Evolutionary conservation across 1,140 invertebrate genomes (phyloP).

Genomic region (Macrocentrus cingulum): DNA sequence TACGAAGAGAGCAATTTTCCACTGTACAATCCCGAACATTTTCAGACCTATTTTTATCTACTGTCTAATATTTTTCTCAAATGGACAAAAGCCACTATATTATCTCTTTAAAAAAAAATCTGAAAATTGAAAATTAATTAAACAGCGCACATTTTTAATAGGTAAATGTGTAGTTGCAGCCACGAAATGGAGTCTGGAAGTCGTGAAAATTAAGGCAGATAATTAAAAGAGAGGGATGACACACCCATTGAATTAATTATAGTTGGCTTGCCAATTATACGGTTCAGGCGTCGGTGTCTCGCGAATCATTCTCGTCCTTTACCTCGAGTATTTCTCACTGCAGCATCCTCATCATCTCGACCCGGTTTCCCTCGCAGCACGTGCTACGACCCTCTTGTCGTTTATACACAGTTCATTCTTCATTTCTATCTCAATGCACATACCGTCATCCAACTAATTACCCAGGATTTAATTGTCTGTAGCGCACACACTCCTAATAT

Average conservation of each 20-base stretch:
- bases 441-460: neutral
- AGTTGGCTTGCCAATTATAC: constrained; percentile 17
- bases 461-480: neutral
- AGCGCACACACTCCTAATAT: neutral
- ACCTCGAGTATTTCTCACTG: constrained; percentile 8
- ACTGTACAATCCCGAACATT: no score
- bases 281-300: constrained; percentile 3
- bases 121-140: no score
- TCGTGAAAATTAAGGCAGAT: constrained; percentile 11
- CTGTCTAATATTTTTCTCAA: no score
- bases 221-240: constrained; percentile 17
- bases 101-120: no score
- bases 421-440: neutral
- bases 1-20: no score
- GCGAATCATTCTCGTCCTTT: constrained; percentile 7
- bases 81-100: no score
- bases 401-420: neutral
- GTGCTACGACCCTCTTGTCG: neutral
- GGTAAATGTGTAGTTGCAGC: neutral
- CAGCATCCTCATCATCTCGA: neutral
- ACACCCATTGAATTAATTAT: constrained; percentile 19
- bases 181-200: neutral
- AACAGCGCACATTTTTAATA: no score
- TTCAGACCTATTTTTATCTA: no score
- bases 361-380: constrained; percentile 2